Percentiles rank a stretch among this genome's conserved stretches.
phyloP scores from a whole-genome alignment of 2,888 invertebrate species.

The Oscheius sp. region DNA sequence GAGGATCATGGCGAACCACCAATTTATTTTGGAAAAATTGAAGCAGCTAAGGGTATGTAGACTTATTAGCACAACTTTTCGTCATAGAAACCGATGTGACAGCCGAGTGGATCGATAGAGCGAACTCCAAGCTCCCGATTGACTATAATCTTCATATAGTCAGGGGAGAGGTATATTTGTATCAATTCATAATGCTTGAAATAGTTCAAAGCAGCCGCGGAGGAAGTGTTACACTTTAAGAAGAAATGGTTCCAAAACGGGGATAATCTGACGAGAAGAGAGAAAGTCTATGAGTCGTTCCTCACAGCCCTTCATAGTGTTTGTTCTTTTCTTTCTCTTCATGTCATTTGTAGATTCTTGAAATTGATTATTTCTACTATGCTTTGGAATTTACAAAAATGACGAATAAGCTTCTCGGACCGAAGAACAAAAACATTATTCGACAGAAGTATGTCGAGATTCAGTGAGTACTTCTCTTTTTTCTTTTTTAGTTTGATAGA shows the following conservation, averaged over 20 bases:
- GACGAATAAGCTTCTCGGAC: neutral
- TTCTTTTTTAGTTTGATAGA: neutral
- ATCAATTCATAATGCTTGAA: neutral
- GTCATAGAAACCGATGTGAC: slow-evolving; percentile 5
- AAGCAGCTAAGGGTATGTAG: neutral
- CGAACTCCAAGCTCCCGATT: neutral
- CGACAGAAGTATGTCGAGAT: slow-evolving; percentile 11
- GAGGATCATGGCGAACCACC: neutral
- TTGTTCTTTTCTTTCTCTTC: neutral
- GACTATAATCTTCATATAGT: neutral
- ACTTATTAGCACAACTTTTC: neutral
- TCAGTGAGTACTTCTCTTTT: slow-evolving; percentile 1
- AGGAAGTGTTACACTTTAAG: neutral
- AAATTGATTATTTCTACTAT: slow-evolving; percentile 6
- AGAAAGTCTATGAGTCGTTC: slow-evolving; percentile 6
- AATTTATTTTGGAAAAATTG: neutral
- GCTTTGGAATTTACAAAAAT: slow-evolving; percentile 10
- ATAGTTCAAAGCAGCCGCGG: slow-evolving; percentile 5
- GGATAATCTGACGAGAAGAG: neutral
- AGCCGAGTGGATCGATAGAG: neutral
- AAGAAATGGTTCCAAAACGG: neutral
- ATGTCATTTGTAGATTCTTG: neutral
- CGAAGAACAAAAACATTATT: slow-evolving; percentile 5
- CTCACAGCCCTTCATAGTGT: neutral
- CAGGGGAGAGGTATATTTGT: too few relatives aligned